Evolutionary conservation across 2,888 invertebrate species (phyloP).

Genomic region (Ennomos erosarius): DNA sequence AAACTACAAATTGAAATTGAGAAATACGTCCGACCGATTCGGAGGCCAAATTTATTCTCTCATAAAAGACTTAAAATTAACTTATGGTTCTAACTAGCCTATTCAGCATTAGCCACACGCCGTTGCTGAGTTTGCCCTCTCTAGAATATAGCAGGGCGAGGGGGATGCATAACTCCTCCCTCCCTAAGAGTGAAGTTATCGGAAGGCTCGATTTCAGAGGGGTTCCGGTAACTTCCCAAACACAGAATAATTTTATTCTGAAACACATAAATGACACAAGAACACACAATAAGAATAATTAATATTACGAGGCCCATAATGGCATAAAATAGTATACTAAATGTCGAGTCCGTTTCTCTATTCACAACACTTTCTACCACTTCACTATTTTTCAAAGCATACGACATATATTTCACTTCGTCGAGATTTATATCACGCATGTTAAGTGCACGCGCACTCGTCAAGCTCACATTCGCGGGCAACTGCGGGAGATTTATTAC

Average conservation of each 20-base stretch:
- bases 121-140: too few species aligned
- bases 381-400: conserved; percentile 3
- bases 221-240: too few species aligned
- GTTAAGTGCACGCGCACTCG: conserved; percentile 6
- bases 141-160: too few species aligned
- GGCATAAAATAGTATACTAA: conserved; percentile 5
- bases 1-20: too few species aligned
- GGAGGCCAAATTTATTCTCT: too few species aligned
- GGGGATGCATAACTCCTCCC: too few species aligned
- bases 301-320: background rate
- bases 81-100: too few species aligned
- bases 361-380: conserved; percentile 2
- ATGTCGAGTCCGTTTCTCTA: background rate
- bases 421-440: background rate
- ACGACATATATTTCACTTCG: conserved; percentile 7
- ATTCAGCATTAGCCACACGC: too few species aligned
- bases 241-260: background rate
- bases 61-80: too few species aligned
- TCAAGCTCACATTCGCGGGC: background rate
- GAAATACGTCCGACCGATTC: too few species aligned
- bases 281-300: background rate
- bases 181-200: too few species aligned
- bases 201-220: too few species aligned
- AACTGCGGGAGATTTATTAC: background rate
- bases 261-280: conserved; percentile 7